These are phyloP conservation scores for Drosophila pallidifrons DNA, from an alignment of 1,140 invertebrate genomes.

Conservation along the genomic window DNA sequence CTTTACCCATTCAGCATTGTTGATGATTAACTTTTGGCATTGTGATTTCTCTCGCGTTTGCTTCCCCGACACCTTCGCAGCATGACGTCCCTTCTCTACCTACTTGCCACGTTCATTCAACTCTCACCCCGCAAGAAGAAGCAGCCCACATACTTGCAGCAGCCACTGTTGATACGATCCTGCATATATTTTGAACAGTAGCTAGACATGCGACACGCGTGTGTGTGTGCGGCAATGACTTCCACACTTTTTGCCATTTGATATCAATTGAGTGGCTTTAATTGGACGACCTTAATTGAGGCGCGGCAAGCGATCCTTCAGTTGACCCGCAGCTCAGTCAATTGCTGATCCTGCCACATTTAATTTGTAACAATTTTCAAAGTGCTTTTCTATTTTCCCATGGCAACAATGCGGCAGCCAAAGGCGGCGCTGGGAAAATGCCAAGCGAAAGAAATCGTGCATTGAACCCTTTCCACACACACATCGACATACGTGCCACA, in stretches of 20 bases:
- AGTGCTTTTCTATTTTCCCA: constrained; percentile 68
- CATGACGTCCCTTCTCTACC: constrained; percentile 16
- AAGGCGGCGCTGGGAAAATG: constrained; percentile 30
- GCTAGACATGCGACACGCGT: constrained; percentile 50
- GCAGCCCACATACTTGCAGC: constrained; percentile 57
- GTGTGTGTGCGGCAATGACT: constrained; percentile 50
- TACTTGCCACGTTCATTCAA: constrained; percentile 26
- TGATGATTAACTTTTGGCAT: constrained; percentile 40
- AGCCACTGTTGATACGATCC: constrained; percentile 41
- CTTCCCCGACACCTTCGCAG: constrained; percentile 37
- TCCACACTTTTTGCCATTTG: neutral
- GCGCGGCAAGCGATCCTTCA: constrained; percentile 51
- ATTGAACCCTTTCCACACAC: constrained; percentile 71
- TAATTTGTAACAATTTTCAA: constrained; percentile 24
- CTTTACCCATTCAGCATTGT: constrained; percentile 32
- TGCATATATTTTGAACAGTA: constrained; percentile 59
- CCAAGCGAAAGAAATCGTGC: constrained; percentile 63
- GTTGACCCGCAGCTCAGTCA: constrained; percentile 61
- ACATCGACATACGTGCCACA: constrained; percentile 27
- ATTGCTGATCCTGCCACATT: constrained; percentile 57
- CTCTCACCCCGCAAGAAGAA: neutral
- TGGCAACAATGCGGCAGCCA: constrained; percentile 39
- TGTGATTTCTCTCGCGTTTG: constrained; percentile 38
- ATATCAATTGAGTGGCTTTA: constrained; percentile 8
- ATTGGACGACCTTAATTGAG: constrained; percentile 66